Conservation (phyloP, 1,140 invertebrate species). For the Drosophila dunni region DNA sequence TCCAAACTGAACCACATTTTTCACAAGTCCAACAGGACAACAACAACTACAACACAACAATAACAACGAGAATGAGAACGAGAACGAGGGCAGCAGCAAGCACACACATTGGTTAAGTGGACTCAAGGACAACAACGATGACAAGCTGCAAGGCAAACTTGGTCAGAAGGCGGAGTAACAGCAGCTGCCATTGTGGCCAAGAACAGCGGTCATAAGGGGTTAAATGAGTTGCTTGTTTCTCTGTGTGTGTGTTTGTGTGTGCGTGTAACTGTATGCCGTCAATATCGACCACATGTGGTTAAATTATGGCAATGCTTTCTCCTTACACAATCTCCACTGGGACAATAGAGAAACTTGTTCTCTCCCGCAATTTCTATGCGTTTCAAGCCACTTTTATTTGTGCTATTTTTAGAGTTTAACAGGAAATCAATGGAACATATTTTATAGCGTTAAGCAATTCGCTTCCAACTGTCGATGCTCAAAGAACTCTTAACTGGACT, state of each 20-base stretch:
- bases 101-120: conserved; percentile 1
- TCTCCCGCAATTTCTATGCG: conserved; percentile 30
- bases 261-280: conserved; percentile 39
- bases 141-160: conserved; percentile 24
- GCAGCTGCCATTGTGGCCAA: conserved; percentile 47
- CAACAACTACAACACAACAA: conserved; percentile 23
- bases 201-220: conserved; percentile 69
- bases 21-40: conserved; percentile 47
- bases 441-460: conserved; percentile 72
- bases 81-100: conserved; percentile 1
- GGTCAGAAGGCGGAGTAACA: conserved; percentile 20
- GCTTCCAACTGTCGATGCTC: conserved; percentile 23
- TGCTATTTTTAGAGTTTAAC: conserved; percentile 66
- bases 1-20: conserved; percentile 51
- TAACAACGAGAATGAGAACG: background rate
- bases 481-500: conserved; percentile 33
- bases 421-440: conserved; percentile 80
- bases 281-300: conserved; percentile 82
- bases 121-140: conserved; percentile 51
- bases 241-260: conserved; percentile 27
- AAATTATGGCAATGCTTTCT: conserved; percentile 64
- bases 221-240: conserved; percentile 58
- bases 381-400: conserved; percentile 51
- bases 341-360: conserved; percentile 17
- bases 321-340: conserved; percentile 10